These are phyloP conservation scores for Chymomyza amoena DNA, from an alignment of 2,888 invertebrate genomes.

Conservation along the genomic window DNA sequence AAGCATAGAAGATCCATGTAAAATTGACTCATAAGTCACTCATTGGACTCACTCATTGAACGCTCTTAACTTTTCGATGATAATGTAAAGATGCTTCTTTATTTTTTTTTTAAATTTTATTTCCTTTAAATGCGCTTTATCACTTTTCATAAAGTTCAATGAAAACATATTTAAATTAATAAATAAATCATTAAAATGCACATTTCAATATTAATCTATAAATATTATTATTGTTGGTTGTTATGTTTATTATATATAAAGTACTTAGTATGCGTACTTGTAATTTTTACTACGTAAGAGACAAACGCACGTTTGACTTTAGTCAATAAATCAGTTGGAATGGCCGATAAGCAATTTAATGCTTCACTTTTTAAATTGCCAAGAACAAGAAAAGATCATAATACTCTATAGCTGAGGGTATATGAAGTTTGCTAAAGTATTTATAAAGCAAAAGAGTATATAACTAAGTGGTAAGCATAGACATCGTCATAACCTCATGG, in stretches of 20 bases:
- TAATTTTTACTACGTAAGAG: not conserved
- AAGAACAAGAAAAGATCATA: not conserved
- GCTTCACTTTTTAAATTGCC: conserved; percentile 15
- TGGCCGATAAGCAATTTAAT: conserved; percentile 22
- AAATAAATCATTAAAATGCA: not conserved
- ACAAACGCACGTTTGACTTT: conserved; percentile 31
- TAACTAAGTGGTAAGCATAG: too few species aligned
- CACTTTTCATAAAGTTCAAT: not conserved
- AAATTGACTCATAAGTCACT: not conserved
- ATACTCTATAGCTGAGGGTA: not conserved
- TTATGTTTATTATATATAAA: not conserved
- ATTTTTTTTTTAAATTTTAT: not conserved
- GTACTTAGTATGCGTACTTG: not conserved
- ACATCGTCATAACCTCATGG: not conserved
- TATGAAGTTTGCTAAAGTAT: not conserved
- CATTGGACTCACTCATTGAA: not conserved
- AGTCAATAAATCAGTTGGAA: conserved; percentile 37
- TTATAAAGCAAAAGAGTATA: not conserved
- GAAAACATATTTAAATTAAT: not conserved
- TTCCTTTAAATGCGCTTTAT: not conserved
- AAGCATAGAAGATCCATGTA: not conserved
- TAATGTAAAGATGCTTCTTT: not conserved
- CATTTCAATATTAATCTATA: not conserved
- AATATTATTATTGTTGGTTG: not conserved
- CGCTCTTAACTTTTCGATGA: not conserved